Percentiles rank a stretch among this genome's conserved stretches.
Conservation (phyloP, 1,140 invertebrate species). For the Drosophila seguyi region DNA sequence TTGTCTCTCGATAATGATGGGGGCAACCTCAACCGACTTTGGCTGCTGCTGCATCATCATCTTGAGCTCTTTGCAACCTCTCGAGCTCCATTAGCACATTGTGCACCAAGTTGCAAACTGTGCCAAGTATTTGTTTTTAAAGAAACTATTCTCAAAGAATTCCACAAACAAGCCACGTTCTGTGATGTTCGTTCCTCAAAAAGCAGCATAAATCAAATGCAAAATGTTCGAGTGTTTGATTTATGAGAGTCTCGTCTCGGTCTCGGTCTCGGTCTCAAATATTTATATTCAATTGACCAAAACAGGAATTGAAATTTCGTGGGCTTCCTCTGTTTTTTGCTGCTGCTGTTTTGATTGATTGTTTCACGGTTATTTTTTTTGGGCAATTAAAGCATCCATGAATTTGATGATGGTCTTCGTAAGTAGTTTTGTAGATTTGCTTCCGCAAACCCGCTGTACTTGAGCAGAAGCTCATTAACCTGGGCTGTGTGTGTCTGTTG, state of each 20-base stretch:
- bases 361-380: slow-evolving; percentile 37
- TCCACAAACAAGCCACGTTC: slow-evolving; percentile 28
- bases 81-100: slow-evolving; percentile 45
- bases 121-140: slow-evolving; percentile 34
- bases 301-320: slow-evolving; percentile 49
- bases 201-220: slow-evolving; percentile 35
- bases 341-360: slow-evolving; percentile 46
- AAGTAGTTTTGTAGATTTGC: slow-evolving; percentile 46
- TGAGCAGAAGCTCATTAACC: slow-evolving; percentile 47
- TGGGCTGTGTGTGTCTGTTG: not conserved
- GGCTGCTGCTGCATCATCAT: slow-evolving; percentile 39
- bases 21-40: slow-evolving; percentile 61
- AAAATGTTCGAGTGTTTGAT: slow-evolving; percentile 37
- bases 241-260: slow-evolving; percentile 23
- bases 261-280: slow-evolving; percentile 11
- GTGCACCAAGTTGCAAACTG: slow-evolving; percentile 32
- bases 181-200: slow-evolving; percentile 17
- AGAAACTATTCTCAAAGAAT: slow-evolving; percentile 14
- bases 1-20: slow-evolving; percentile 53
- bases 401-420: slow-evolving; percentile 42
- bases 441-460: slow-evolving; percentile 54
- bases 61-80: slow-evolving; percentile 6
- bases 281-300: slow-evolving; percentile 50
- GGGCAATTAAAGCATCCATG: slow-evolving; percentile 47
- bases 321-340: slow-evolving; percentile 21